A percentile compares a stretch with the other conserved stretches of the same genome.
Evolutionary conservation across 1,140 invertebrate species (phyloP).

Genomic region (Pseudomyrmex gracilis): DNA sequence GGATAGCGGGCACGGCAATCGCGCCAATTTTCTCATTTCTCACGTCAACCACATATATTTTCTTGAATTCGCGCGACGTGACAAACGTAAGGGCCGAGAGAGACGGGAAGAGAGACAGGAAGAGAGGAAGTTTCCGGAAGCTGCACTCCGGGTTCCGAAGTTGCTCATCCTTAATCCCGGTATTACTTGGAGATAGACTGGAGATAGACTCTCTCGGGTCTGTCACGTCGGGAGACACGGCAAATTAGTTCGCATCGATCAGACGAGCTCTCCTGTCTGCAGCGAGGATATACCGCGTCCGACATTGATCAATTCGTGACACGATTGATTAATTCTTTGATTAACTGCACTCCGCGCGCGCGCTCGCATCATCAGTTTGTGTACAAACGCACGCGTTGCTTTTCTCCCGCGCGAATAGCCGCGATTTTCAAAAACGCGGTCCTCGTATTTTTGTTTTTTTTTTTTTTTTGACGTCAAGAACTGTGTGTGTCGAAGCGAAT

Average conservation of each 20-base stretch:
- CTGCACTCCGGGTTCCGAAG: conserved; percentile 48
- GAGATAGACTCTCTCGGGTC: conserved; percentile 67
- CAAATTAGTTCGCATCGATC: conserved; percentile 74
- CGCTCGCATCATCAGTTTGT: conserved; percentile 14
- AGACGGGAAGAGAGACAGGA: conserved; percentile 30
- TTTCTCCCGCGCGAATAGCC: background rate
- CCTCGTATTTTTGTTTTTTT: background rate
- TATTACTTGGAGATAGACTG: conserved; percentile 72
- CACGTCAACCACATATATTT: conserved; percentile 61
- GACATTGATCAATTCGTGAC: conserved; percentile 60
- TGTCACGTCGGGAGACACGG: conserved; percentile 67
- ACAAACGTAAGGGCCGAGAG: conserved; percentile 50
- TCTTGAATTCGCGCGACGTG: conserved; percentile 49
- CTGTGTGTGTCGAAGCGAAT: background rate
- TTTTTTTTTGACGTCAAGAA: background rate
- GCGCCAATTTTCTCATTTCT: conserved; percentile 55
- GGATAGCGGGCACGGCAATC: conserved; percentile 19
- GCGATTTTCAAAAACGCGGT: background rate
- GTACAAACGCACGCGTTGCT: background rate
- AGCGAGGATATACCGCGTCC: conserved; percentile 65
- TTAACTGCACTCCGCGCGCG: conserved; percentile 36
- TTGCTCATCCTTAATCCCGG: conserved; percentile 73
- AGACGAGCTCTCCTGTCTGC: conserved; percentile 53
- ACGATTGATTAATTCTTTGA: conserved; percentile 67
- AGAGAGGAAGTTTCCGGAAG: conserved; percentile 47